Base-by-base conservation (phyloP, 1,140 invertebrate genomes). In the Polypedilum pembai region DNA sequence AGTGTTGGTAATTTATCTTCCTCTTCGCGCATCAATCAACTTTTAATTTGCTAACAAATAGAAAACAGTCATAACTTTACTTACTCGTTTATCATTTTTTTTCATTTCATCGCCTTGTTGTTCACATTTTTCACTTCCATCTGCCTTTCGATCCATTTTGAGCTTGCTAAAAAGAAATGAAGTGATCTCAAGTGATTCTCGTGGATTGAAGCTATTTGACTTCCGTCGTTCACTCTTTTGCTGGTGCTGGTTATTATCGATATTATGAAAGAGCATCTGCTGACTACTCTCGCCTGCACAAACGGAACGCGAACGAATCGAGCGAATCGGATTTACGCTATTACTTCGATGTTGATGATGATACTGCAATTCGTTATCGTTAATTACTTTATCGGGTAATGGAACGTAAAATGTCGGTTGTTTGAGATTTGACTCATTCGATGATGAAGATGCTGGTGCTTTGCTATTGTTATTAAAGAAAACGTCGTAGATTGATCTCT, bases 351-450 rank as follows among this genome's bases (percentile, higher is more conserved):
- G 63, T 8, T 66, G 65, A 69, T 69, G 63, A 66, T 66, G 65
- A 69, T 69, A 18, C 17, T 18, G 20, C 17, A 69, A 10, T 69
- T n/a, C 17, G 8, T 18, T 18, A 8, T 69, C 65, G 8, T n/a
- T 8, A n/a, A 56, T 56, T 56, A 56, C n/a, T 56, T 56, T 56
- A n/a, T 56, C 45, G 3, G 65, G 20, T 69, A 69, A 18, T 18
- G 65, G 65, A 18, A 69, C 65, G 65, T 69, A 69, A 69, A 69
- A 69, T 20, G 17, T 69, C 18, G 65, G 65, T 20, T 69, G 65
- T 56, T 12, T 56, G 15, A 56, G 12, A 69, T 69, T 69, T 18
- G 65, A 5, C 20, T 69, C 65, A 18, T 20, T 69, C 15, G 4
- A 18, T 10, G 65, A 20, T n/a, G 65, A 69, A 12, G 45, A 56